Conservation (phyloP, 2,797 vertebrate species). For the Rhadinocentrus ornatus region DNA sequence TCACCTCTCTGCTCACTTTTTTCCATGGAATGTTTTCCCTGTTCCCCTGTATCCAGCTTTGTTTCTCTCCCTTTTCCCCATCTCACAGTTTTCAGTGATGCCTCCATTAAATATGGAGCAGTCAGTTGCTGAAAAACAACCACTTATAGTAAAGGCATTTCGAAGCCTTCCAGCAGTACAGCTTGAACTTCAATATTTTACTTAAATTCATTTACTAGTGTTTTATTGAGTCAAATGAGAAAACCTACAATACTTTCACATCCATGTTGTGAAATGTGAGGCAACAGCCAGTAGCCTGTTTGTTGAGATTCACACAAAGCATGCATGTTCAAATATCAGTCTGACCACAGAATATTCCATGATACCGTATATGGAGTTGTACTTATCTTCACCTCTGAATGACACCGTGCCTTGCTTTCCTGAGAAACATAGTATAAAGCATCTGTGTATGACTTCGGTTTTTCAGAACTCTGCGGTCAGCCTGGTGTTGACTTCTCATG, state of each 20-base stretch:
- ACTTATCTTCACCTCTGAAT: too few species aligned
- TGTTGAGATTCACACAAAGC: neutral
- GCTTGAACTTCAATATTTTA: constrained; percentile 17
- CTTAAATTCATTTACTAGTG: neutral
- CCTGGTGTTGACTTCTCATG: too few species aligned
- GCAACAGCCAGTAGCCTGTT: constrained; percentile 6
- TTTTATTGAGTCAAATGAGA: constrained; percentile 7
- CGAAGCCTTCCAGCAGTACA: constrained; percentile 6
- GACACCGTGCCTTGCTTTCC: too few species aligned
- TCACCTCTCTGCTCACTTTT: constrained; percentile 46
- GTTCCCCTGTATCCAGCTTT: constrained; percentile 32
- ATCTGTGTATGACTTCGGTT: too few species aligned
- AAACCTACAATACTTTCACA: constrained; percentile 14
- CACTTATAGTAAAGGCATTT: constrained; percentile 44
- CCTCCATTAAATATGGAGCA: constrained; percentile 42
- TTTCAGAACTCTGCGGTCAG: too few species aligned
- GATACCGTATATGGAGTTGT: too few species aligned
- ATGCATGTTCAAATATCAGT: neutral
- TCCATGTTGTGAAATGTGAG: neutral
- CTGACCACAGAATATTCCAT: too few species aligned
- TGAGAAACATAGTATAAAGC: too few species aligned
- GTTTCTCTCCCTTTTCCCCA: constrained; percentile 38
- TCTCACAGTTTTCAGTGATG: too few species aligned
- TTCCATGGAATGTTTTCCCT: constrained; percentile 68
- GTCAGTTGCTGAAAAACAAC: constrained; percentile 25